Base-by-base conservation (phyloP, 2,888 invertebrate species). In the Chaetogeoica ovagalla region DNA sequence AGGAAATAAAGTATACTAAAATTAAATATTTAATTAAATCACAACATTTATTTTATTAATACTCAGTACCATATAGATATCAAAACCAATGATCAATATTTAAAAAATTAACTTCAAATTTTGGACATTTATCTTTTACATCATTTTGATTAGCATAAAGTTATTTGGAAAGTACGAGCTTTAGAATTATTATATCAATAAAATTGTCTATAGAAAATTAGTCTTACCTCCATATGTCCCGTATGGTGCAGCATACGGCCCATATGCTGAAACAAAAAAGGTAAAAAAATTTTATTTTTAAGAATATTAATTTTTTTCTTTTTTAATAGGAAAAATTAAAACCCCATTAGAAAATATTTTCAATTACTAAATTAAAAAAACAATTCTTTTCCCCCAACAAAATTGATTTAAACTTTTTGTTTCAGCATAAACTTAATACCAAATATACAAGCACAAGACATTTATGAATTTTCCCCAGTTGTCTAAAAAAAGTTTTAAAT, bases 201-300 rank as follows among this genome's bases (percentile, higher is more conserved):
- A 8, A 59, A 69, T 48, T 72, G 48, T 73, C 60, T n/a, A 48
- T 59, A 75, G 52, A 66, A 75, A 75, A 59, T 39, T n/a, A 55
- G 17, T 63, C 79, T 79, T 79, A 79, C 79, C 79, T 71, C 79
- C 71, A 70, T 79, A 71, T 71, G 71, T 69, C 68, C 79, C 79
- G 68, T 79, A 79, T 79, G 79, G 79, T 79, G 79, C 79, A 79
- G 79, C 79, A 79, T 79, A 79, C 79, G 79, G 79, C 79, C 79
- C 79, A 79, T 79, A 79, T 79, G 79, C 79, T 79, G 79, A 79
- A 79, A 79, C 79, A 79, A 79, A 79, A 77, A 77, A 77, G 65
- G 48, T 77, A 21, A 77, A 77, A 68, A 77, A 71, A 79, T 79
- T 79, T 79, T 63, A 70, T 71, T 71, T 79, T 23, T 15, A 37